Evolutionary conservation across 2,113 vertebrate species (phyloP).

Genomic region (Myrmecophaga tridactyla): DNA sequence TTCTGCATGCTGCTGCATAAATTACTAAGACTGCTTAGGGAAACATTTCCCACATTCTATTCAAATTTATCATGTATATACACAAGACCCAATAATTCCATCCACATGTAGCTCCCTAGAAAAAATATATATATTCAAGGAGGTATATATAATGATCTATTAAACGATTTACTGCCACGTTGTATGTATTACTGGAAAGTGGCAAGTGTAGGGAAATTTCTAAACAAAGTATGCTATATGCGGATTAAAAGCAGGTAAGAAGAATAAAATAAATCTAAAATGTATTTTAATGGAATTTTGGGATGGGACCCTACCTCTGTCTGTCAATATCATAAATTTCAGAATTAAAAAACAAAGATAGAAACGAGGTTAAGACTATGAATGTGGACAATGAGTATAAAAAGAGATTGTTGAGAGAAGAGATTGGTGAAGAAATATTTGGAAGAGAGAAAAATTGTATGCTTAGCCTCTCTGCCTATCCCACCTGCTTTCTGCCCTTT

Average conservation of each 20-base stretch:
- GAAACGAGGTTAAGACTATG: background rate
- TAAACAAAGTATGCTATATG: background rate
- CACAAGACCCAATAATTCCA: background rate
- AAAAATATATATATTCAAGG: background rate
- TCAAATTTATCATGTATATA: background rate
- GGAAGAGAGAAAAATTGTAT: background rate
- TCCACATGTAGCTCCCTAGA: background rate
- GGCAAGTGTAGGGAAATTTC: background rate
- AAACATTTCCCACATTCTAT: background rate
- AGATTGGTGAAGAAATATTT: background rate
- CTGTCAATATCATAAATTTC: background rate
- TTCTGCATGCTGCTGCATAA: background rate
- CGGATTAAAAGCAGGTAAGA: background rate
- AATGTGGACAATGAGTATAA: background rate
- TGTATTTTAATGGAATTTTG: background rate
- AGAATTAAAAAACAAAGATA: background rate
- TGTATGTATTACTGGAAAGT: background rate
- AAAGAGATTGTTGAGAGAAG: background rate
- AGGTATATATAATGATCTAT: background rate
- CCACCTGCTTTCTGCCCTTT: background rate
- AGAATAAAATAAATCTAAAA: background rate
- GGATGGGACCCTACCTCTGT: background rate
- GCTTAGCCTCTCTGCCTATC: background rate
- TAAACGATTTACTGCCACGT: background rate
- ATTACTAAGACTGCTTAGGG: background rate